These are phyloP conservation scores for Centropus unirufus DNA, from an alignment of 2,113 vertebrate species.

Conservation along the genomic window DNA sequence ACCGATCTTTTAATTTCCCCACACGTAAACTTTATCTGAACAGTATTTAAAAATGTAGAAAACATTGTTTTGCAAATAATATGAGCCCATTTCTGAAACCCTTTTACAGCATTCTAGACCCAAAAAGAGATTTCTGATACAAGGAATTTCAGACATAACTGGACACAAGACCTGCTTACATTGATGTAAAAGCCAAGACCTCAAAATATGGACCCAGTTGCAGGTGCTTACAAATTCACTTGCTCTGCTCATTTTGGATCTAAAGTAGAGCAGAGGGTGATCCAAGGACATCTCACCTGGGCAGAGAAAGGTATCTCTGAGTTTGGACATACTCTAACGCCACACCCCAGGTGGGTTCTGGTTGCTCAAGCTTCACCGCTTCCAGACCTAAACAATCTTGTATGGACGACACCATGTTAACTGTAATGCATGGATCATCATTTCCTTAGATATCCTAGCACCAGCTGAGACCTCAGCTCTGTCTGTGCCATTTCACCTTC, in stretches of 20 bases:
- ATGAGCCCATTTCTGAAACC: background rate
- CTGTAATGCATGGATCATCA: background rate
- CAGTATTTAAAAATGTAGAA: background rate
- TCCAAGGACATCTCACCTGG: background rate
- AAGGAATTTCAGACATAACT: background rate
- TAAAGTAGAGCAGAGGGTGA: background rate
- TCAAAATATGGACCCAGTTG: background rate
- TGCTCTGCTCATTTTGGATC: background rate
- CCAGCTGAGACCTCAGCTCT: background rate
- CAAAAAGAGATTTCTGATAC: background rate
- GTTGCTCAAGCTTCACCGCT: background rate
- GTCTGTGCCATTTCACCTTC: background rate
- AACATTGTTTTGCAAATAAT: background rate
- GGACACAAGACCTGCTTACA: background rate
- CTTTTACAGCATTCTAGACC: background rate
- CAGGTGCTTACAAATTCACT: background rate
- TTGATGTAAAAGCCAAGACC: background rate
- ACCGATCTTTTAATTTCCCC: background rate
- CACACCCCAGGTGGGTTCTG: background rate
- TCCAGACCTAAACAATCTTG: background rate
- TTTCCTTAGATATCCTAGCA: background rate
- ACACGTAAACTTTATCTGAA: background rate
- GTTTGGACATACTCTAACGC: background rate
- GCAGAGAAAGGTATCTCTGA: background rate
- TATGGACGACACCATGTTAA: background rate